phyloP scores from a whole-genome alignment of 1,140 invertebrate species.

The Formica selysi region DNA sequence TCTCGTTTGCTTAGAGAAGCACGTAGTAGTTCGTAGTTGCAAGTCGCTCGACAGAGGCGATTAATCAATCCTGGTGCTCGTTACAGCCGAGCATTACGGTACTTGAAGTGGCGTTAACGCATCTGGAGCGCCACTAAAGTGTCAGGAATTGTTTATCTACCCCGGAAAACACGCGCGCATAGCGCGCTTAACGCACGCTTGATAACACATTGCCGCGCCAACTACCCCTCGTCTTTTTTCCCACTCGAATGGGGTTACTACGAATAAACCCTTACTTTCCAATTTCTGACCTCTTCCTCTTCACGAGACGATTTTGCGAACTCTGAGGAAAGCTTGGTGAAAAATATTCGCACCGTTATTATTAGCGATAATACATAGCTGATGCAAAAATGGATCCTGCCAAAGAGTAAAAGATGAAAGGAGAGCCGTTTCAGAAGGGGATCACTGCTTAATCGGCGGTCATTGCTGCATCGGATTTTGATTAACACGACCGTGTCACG shows the following conservation, averaged over 20 bases:
- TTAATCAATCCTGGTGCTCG: conserved; percentile 82
- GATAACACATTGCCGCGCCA: conserved; percentile 30
- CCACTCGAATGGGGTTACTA: neutral
- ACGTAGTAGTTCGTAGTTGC: conserved; percentile 60
- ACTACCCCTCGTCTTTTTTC: too few species aligned
- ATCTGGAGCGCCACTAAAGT: conserved; percentile 73
- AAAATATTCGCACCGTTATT: conserved; percentile 84
- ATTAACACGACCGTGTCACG: too few species aligned
- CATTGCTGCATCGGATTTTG: too few species aligned
- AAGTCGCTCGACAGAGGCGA: conserved; percentile 68
- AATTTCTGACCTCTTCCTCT: conserved; percentile 54
- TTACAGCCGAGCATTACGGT: conserved; percentile 70
- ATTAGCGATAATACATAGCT: conserved; percentile 80
- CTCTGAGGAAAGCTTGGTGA: conserved; percentile 59
- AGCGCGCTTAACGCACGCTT: conserved; percentile 25
- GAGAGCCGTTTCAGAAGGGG: too few species aligned
- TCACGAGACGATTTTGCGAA: conserved; percentile 13
- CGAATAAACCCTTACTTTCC: conserved; percentile 65
- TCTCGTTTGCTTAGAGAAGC: conserved; percentile 70
- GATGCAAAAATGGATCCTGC: too few species aligned
- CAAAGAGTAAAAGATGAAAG: too few species aligned
- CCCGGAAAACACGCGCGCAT: neutral
- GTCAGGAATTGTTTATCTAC: conserved; percentile 79
- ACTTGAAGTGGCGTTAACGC: conserved; percentile 71
- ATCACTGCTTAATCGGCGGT: too few species aligned